These are phyloP conservation scores for Noctua pronuba DNA, from an alignment of 2,888 invertebrate species.

Conservation along the genomic window DNA sequence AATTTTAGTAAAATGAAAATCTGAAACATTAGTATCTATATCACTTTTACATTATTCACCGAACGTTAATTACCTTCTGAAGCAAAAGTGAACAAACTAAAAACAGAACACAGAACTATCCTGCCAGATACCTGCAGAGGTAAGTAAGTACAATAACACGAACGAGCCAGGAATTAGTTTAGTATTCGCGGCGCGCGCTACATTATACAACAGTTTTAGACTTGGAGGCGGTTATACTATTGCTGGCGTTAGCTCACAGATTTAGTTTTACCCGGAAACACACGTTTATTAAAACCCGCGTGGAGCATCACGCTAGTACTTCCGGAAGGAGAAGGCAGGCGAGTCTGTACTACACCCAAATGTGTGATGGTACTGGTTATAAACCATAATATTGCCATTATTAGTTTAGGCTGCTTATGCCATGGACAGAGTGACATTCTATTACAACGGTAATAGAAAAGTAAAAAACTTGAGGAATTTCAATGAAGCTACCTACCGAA, in stretches of 20 bases:
- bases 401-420: neutral
- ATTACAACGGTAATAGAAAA: neutral
- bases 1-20: neutral
- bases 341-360: neutral
- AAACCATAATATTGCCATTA: neutral
- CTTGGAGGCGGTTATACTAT: neutral
- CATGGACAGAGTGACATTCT: neutral
- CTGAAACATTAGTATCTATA: neutral
- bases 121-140: neutral
- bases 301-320: neutral
- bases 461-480: neutral
- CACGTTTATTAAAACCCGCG: neutral
- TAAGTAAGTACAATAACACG: neutral
- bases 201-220: conserved; percentile 40
- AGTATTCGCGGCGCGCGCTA: conserved; percentile 16
- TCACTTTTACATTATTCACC: neutral
- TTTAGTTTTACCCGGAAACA: conserved; percentile 13
- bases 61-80: neutral
- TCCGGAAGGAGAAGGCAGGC: neutral
- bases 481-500: neutral
- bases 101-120: neutral
- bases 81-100: neutral
- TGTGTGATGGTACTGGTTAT: neutral
- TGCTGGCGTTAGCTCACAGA: conserved; percentile 5
- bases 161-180: conserved; percentile 16